phyloP scores from a whole-genome alignment of 2,888 invertebrate species.

The Cheiracanthium punctorium region DNA sequence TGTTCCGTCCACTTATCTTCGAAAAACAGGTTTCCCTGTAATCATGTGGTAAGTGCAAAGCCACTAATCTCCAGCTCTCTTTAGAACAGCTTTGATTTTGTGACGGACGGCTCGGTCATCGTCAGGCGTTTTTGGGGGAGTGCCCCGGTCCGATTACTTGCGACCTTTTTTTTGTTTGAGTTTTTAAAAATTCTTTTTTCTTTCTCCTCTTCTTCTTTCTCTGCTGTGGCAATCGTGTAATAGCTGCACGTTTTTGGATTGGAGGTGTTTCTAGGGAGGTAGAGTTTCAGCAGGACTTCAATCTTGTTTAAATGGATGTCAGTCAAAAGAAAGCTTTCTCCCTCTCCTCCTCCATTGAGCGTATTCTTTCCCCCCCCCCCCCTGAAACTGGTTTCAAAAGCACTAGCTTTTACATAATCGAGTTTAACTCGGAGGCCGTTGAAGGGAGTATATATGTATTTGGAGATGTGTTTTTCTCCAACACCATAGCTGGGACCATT shows the following conservation, averaged over 20 bases:
- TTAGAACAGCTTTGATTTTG: constrained; percentile 39
- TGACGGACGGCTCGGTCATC: constrained; percentile 43
- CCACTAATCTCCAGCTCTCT: constrained; percentile 55
- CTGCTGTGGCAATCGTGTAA: constrained; percentile 46
- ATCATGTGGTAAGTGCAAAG: constrained; percentile 57
- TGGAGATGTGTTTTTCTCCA: background rate
- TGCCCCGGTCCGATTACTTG: constrained; percentile 56
- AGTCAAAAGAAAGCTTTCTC: constrained; percentile 10
- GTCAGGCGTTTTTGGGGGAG: constrained; percentile 52
- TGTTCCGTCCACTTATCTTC: constrained; percentile 9
- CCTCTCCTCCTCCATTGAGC: background rate
- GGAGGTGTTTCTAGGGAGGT: constrained; percentile 8
- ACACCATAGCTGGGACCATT: background rate
- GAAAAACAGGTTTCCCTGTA: constrained; percentile 33
- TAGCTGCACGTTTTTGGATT: constrained; percentile 38
- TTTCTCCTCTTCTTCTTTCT: too few species aligned
- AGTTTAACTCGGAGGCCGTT: background rate
- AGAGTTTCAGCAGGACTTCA: background rate
- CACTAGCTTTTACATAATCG: background rate
- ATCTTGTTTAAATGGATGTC: constrained; percentile 17
- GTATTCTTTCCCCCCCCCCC: background rate
- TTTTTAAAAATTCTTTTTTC: background rate
- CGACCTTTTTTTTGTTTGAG: constrained; percentile 19
- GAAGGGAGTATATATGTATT: background rate
- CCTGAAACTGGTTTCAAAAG: background rate